A percentile compares a stretch with the other conserved stretches of the same genome.
phyloP scores from a whole-genome alignment of 2,113 vertebrate genomes.

The Elephantulus edwardii region DNA sequence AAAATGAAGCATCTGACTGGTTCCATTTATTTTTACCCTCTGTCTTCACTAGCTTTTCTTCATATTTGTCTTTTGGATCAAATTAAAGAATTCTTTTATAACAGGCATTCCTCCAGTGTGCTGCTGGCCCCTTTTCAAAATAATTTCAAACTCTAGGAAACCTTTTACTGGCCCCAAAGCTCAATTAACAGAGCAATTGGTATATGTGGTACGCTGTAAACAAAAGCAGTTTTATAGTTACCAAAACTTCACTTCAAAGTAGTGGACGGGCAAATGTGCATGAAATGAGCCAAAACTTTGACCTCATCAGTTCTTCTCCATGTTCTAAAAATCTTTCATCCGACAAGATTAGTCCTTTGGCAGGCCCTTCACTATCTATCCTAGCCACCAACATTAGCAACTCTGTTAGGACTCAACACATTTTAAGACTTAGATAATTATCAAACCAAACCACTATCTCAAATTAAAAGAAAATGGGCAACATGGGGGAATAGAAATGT shows the following conservation, averaged over 20 bases:
- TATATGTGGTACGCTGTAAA: background rate
- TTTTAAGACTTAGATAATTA: conserved; percentile 41
- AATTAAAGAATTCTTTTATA: conserved; percentile 27
- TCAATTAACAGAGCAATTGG: conserved; percentile 38
- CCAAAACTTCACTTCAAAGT: conserved; percentile 18
- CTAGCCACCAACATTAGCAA: background rate
- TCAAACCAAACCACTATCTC: conserved; percentile 21
- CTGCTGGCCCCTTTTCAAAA: conserved; percentile 35
- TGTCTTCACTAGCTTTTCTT: conserved; percentile 52
- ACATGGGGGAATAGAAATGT: background rate
- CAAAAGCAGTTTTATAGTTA: conserved; percentile 40
- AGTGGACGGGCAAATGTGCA: background rate
- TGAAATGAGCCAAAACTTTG: background rate
- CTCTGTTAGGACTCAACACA: conserved; percentile 7
- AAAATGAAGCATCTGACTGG: conserved; percentile 45
- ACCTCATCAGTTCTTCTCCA: background rate
- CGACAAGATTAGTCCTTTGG: conserved; percentile 14
- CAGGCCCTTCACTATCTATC: background rate
- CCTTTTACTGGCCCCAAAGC: conserved; percentile 13
- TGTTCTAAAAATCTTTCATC: conserved; percentile 38
- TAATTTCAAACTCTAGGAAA: background rate
- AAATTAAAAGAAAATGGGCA: conserved; percentile 35
- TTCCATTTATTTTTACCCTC: background rate
- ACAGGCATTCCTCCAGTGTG: background rate
- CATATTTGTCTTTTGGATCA: conserved; percentile 58